Percentiles rank a stretch among this genome's conserved stretches.
These are phyloP conservation scores for Drosophila meridionalis DNA, from an alignment of 2,888 invertebrate genomes.

Conservation along the genomic window DNA sequence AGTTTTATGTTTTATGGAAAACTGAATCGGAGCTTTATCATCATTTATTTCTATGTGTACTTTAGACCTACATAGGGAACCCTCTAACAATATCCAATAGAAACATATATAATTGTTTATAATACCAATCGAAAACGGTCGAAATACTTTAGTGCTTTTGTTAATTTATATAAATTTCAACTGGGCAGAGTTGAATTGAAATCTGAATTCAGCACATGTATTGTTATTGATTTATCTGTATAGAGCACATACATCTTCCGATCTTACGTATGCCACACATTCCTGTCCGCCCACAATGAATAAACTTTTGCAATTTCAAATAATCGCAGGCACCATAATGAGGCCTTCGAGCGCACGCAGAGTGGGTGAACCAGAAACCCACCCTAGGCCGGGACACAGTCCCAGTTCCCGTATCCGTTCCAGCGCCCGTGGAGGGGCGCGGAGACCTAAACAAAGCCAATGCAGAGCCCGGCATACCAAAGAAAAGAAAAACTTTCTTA, in stretches of 20 bases:
- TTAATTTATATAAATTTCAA: conserved; percentile 15
- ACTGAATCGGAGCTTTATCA: not conserved
- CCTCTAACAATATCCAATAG: not conserved
- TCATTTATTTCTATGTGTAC: not conserved
- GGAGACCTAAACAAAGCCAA: conserved; percentile 55
- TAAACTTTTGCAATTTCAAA: conserved; percentile 81
- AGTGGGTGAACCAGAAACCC: conserved; percentile 13
- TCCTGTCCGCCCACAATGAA: conserved; percentile 61
- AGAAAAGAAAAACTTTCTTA: conserved; percentile 80
- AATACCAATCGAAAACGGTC: not conserved
- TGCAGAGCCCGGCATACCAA: conserved; percentile 44
- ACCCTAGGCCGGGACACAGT: conserved; percentile 18
- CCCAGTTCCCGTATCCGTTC: conserved; percentile 7
- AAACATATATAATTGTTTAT: not conserved
- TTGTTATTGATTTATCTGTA: conserved; percentile 73
- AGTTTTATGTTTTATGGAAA: too few relatives aligned
- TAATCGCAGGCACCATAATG: conserved; percentile 79
- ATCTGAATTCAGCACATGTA: conserved; percentile 70
- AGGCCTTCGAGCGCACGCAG: conserved; percentile 71
- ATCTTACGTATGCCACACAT: conserved; percentile 69
- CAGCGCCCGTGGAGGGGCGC: conserved; percentile 31
- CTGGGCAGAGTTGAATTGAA: conserved; percentile 24
- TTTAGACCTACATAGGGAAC: not conserved
- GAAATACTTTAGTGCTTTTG: not conserved
- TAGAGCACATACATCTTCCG: conserved; percentile 65